Evolutionary conservation across 1,140 invertebrate genomes (phyloP).

Genomic region (Euborellia annulipes): DNA sequence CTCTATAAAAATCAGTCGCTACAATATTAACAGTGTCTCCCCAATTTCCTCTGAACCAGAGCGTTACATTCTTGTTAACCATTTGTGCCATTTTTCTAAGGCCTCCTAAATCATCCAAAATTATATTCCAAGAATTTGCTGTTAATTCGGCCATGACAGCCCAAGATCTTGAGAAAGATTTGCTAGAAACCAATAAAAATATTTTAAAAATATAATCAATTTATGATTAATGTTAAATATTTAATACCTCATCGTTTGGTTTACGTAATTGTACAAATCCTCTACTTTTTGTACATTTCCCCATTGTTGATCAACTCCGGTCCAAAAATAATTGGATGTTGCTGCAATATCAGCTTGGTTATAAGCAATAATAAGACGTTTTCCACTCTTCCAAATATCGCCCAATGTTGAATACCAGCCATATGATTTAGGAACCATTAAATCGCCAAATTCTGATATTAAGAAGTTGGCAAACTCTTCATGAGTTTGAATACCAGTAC

Average conservation of each 20-base stretch:
- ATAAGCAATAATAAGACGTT: slow-evolving; percentile 39
- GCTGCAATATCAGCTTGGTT: slow-evolving; percentile 27
- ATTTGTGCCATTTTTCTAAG: slow-evolving; percentile 37
- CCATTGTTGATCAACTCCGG: slow-evolving; percentile 38
- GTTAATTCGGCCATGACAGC: slow-evolving; percentile 49
- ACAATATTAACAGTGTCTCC: slow-evolving; percentile 40
- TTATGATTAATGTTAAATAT: too few species aligned
- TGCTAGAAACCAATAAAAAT: too few species aligned
- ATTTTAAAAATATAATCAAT: too few species aligned
- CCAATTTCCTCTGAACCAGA: slow-evolving; percentile 35
- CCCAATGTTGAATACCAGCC: slow-evolving; percentile 31
- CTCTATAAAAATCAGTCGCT: slow-evolving; percentile 40
- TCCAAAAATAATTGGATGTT: slow-evolving; percentile 24
- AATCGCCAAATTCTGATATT: slow-evolving; percentile 30
- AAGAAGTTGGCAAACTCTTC: slow-evolving; percentile 31
- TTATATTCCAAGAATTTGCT: slow-evolving; percentile 32
- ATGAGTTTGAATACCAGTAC: slow-evolving; percentile 28
- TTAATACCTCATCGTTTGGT: too few species aligned
- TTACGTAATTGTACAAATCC: slow-evolving; percentile 31
- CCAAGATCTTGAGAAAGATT: slow-evolving; percentile 21
- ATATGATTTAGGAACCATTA: slow-evolving; percentile 27
- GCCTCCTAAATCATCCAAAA: slow-evolving; percentile 33
- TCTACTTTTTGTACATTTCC: slow-evolving; percentile 35
- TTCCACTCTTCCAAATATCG: slow-evolving; percentile 33
- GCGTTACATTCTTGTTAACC: slow-evolving; percentile 37